Evolutionary conservation across 2,888 invertebrate genomes (phyloP), one percentile per base, ranked within the genome.

Genomic region (Ectobius pallidus): DNA sequence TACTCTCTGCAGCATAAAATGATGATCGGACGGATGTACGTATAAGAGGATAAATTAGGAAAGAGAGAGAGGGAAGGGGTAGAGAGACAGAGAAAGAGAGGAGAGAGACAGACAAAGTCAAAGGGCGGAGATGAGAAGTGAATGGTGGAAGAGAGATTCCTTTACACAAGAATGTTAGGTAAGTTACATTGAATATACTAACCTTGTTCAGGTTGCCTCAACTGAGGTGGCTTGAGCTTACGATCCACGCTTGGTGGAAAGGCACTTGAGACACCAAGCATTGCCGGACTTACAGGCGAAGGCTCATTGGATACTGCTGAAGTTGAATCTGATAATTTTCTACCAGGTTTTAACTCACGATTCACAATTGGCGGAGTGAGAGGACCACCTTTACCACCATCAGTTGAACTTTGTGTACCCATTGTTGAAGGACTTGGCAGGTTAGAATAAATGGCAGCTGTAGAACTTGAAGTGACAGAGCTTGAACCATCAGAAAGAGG

Each of bases 281-380:
- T 30, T 81, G 81, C 82, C 20, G 78, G 74, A 3, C 80, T 78
- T 20, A 82, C 81, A 16, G 84, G 85, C 0, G 84, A 85, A 25
- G 83, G 80, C 76, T 85, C 85, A 75, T 83, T 84, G 67, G 84
- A 80, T 71, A 69, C 80, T 78, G 69, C 78, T 3, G 85, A 84
- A 25, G 81, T 79, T 0, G 85, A 82, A 79, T 86, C 86, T 1
- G 85, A 85, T 25, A 83, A 77, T 78, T 88, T 87, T 70, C 87
- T 84, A 16, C 87, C 87, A 18, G 95, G 95, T 82, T 95, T 95
- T 46, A 95, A 84, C 55, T 91, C 91, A 68, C 95, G 87, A 81
- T 95, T 92, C 30, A 96, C 94, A 42, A 88, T 89, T 16, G 95
- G 94, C 73, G 89, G 80, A 7, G 81, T 80, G 16, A 82, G 82